Conservation (phyloP, 2,888 invertebrate genomes). For the Caprella mutica region DNA sequence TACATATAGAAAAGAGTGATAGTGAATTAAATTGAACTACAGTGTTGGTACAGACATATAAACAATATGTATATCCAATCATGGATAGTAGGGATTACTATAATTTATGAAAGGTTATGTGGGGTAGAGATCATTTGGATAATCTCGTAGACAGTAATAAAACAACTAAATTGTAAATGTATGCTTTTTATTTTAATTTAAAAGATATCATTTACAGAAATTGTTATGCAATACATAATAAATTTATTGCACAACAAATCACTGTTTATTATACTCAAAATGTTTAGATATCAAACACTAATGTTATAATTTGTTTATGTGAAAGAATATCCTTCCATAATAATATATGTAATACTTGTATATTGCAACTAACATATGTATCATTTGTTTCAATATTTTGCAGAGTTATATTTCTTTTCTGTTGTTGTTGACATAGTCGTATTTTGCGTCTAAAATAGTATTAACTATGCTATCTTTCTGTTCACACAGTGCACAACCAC, state of each 20-base stretch:
- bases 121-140: no score
- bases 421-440: no score
- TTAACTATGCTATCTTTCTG: no score
- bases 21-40: no score
- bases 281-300: not conserved
- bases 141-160: no score
- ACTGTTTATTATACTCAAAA: not conserved
- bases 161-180: not conserved
- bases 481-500: slow-evolving; percentile 53
- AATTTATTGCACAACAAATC: not conserved
- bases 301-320: no score
- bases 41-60: no score
- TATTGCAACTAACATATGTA: not conserved
- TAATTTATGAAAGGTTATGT: no score
- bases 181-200: not conserved
- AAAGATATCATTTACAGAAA: not conserved
- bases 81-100: no score
- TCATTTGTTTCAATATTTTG: not conserved
- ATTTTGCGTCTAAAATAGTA: no score
- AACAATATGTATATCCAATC: no score
- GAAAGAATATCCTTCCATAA: not conserved
- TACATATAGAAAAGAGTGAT: no score
- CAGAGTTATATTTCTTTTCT: not conserved
- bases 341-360: not conserved
- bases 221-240: not conserved